Base-by-base conservation (phyloP, 1,140 invertebrate genomes). In the Saccostrea cuccullata region DNA sequence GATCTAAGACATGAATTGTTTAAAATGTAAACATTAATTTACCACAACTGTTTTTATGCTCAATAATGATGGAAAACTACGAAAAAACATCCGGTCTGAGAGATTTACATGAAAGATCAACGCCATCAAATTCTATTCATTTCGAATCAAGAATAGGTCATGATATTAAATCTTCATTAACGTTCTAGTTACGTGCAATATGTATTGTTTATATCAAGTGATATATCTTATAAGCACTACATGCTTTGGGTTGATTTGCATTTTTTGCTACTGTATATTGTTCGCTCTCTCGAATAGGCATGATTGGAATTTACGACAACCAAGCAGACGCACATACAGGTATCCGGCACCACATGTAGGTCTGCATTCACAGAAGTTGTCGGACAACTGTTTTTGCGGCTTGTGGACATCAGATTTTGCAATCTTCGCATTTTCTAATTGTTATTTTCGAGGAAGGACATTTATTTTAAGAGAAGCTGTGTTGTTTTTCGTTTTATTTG, bases 21-120 rank as follows among this genome's bases (percentile, higher is more conserved):
- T 30, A 77, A 30, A 64, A 13, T 30, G 70, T 77, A 36, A 77
- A 36, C 70, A 77, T 15, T 13, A 77, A 15, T 77, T 30, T 40
- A 77, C 70, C 70, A 77, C 70, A 77, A 77, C 2, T 77, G 70
- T 77, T 77, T 77, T 77, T 77, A 15, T 30, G 26, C 26, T 30
- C 23, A 77, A 8, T 17, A 77, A 47, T 77, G 70, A 77, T 77
- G 70, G 70, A 77, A 15, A 15, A 77, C 70, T 36, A 13, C 26
- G 13, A 30, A 77, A 77, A 77, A 36, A 77, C 13, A 64, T 64
- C 70, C 70, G 30, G 70, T 77, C 15, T 30, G 26, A 77, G 0
- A 15, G 70, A 30, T 30, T 30, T 30, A 77, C 13, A 77, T 13
- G 36, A 77, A 73, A 73, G 5, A 47, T 47, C 47, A 47, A 47